A percentile compares a stretch with the other conserved stretches of the same genome.
phyloP scores from a whole-genome alignment of 1,140 invertebrate genomes.

The Heliothis subflexa region DNA sequence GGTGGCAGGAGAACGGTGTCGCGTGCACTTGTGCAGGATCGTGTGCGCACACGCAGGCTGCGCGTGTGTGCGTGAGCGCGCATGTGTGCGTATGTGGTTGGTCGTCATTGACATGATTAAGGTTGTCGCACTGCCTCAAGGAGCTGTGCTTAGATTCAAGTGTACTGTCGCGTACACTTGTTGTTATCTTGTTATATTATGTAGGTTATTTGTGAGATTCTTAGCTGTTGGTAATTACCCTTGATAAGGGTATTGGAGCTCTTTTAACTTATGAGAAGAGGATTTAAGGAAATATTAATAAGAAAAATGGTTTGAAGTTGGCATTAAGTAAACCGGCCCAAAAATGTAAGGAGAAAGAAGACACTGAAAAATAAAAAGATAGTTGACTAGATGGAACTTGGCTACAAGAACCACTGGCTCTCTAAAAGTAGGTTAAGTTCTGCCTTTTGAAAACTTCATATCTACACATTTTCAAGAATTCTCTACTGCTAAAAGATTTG shows the following conservation, averaged over 20 bases:
- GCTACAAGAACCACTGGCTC: neutral
- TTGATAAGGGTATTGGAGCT: neutral
- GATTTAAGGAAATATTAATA: no score
- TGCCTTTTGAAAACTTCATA: no score
- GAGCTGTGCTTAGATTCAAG: constrained; percentile 53
- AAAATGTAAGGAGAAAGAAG: no score
- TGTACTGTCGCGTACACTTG: constrained; percentile 28
- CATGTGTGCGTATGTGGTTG: constrained; percentile 55
- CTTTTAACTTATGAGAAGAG: no score
- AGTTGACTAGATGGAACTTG: no score
- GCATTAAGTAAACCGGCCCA: no score
- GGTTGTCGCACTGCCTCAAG: constrained; percentile 72
- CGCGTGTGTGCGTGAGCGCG: constrained; percentile 44
- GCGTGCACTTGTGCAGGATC: constrained; percentile 44
- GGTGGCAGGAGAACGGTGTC: constrained; percentile 34
- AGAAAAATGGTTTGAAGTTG: no score
- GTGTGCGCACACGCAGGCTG: constrained; percentile 6
- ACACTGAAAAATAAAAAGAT: no score
- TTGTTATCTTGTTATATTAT: neutral
- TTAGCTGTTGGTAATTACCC: neutral
- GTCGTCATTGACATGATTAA: constrained; percentile 73
- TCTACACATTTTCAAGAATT: neutral
- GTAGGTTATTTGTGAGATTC: constrained; percentile 7
- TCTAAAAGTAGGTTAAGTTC: no score
- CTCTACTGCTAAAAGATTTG: neutral